phyloP scores from a whole-genome alignment of 2,113 vertebrate genomes.

The Pangasianodon gigas region DNA sequence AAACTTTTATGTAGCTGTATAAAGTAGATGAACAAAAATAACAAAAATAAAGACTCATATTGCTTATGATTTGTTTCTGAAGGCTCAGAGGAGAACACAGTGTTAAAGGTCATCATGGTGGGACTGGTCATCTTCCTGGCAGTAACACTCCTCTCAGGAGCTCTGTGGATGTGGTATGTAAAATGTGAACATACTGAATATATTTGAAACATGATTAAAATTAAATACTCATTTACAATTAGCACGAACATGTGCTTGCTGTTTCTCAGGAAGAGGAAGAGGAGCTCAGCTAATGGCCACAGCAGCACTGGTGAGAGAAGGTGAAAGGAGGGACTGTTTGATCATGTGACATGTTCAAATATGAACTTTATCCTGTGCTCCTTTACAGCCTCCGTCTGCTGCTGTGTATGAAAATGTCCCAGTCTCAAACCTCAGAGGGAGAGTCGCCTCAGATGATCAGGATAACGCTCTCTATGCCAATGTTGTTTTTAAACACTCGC shows the following conservation, averaged over 20 bases:
- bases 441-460: background rate
- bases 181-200: background rate
- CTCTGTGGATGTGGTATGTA: constrained; percentile 7
- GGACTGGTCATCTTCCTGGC: background rate
- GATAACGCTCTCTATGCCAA: constrained; percentile 17
- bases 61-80: background rate
- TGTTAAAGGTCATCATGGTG: background rate
- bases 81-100: background rate
- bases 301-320: background rate
- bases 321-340: background rate
- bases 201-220: background rate
- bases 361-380: background rate
- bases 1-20: background rate
- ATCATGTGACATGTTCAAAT: constrained; percentile 1
- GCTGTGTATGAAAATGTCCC: background rate
- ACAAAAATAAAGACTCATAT: background rate
- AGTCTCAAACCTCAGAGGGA: background rate
- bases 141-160: background rate
- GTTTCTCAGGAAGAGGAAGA: background rate
- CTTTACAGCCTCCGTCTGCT: background rate
- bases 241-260: background rate
- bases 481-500: background rate
- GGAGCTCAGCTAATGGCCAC: background rate
- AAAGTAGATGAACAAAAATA: no score
- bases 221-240: background rate